A percentile compares a stretch with the other conserved stretches of the same genome.
Evolutionary conservation across 2,797 vertebrate species (phyloP).

Genomic region (Scolopax bukidnonensis): DNA sequence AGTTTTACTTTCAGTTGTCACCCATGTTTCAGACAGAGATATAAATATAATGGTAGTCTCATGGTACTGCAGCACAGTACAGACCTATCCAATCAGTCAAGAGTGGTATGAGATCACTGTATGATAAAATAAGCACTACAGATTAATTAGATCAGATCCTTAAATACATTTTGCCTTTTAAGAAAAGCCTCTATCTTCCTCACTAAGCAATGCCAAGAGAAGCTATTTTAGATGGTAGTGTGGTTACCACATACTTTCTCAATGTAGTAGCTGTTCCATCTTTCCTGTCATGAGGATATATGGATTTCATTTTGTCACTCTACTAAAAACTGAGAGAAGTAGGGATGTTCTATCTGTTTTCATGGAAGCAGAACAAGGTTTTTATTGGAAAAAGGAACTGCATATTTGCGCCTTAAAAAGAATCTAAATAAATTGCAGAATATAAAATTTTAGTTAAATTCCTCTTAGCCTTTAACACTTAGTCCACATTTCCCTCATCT

Average conservation of each 20-base stretch:
- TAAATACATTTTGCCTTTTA: background rate
- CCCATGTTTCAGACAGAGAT: background rate
- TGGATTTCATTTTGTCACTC: background rate
- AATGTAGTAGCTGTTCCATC: background rate
- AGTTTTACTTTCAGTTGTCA: background rate
- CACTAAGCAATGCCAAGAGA: background rate
- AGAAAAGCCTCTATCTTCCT: background rate
- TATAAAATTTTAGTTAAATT: background rate
- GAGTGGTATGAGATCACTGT: accelerated
- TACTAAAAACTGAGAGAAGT: background rate
- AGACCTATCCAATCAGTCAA: background rate
- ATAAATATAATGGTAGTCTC: background rate
- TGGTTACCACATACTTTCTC: background rate
- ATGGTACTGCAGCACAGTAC: background rate
- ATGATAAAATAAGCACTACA: background rate
- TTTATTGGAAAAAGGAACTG: background rate
- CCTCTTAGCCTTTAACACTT: conserved; percentile 42
- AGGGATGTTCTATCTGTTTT: background rate
- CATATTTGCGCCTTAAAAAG: background rate
- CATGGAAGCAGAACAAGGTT: background rate
- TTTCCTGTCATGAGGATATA: background rate
- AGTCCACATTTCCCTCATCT: conserved; percentile 49
- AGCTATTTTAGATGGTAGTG: background rate
- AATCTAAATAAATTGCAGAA: background rate
- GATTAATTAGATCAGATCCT: background rate